Evolutionary conservation across 2,113 vertebrate genomes (phyloP), one percentile per base, ranked within the genome.

Genomic region (Cynopterus brachyotis): DNA sequence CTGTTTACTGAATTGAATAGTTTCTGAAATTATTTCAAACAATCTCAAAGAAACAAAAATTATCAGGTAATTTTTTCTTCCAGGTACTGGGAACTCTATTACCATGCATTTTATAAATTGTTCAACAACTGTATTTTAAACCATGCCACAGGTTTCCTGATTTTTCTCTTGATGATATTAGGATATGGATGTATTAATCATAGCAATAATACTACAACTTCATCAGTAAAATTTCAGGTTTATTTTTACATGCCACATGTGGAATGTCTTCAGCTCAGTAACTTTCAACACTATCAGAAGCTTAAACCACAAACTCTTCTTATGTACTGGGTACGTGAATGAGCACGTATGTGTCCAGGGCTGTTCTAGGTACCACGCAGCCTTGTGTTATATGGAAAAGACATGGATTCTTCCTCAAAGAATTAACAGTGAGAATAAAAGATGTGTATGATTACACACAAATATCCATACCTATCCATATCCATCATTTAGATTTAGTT

Each of bases 21-120:
- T 70, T 35, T 80, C 42, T 30, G 84, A 42, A 83, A 30, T 86
- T 89, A 78, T 64, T 86, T 95, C 69, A 79, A 67, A 79, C 80
- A 35, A 53, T 79, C 37, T 83, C 80, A 83, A 95, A 92, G 47
- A 95, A 95, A 67, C 24, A 45, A 59, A n/a, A 45, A 28, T 94
- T 69, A 86, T 19, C 9, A 55, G 62, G 88, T 45, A 57, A 75
- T 80, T 35, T 88, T 42, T 80, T 35, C 53, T 64, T 66, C 16
- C 30, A 78, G 15, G 47, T 50, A 76, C 9, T 53, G 6, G n/a
- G 9, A 79, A 62, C 81, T 85, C 66, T 72, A 80, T 64, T 40
- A 64, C 12, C 40, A 72, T n/a, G 5, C 32, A 87, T 78, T 92
- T 80, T 75, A 94, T 53, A 79, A 81, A 88, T 3, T 76, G 88